Evolutionary conservation across 2,888 invertebrate genomes (phyloP), one percentile per base, ranked within the genome.

Genomic region (Archips xylosteana): DNA sequence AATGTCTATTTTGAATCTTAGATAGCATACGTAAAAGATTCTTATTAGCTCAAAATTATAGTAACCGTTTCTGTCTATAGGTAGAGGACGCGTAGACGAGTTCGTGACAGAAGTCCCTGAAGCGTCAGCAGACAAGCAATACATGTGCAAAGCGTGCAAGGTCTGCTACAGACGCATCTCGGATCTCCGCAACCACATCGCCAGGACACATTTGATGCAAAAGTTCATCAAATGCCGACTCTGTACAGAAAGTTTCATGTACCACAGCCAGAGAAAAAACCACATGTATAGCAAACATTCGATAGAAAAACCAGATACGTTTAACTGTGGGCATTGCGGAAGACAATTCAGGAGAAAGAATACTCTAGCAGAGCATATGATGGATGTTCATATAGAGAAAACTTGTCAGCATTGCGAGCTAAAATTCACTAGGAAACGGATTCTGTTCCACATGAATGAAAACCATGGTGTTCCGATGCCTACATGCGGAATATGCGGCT

Each of bases 61-160:
- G 87, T 32, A 84, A 85, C 23, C 54, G 51, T 66, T 95, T 94
- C 75, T 78, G 75, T 77, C 70, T 76, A 73, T 63, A 76, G 79
- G 73, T 73, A 73, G 64, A 77, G 62, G 71, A 63, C 73, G 64
- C 34, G 76, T 79, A 42, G 77, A 80, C 9, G 81, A 79, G 73
- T 83, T 77, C 78, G 70, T 83, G 9, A 73, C 76, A 2, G 71
- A 76, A 62, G 75, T 69, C 13, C 59, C 65, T 12, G 75, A 75
- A 49, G 39, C 57, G 32, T 32, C 68, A 5, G 64, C 73, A 3
- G 47, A 47, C 32, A 81, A 80, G 69, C 78, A 75, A 60, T 79
- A 74, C 71, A 70, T 61, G 5, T 83, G 83, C 75, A 82, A 76
- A 75, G 83, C 83, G 0, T 83, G 82, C 70, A 79, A 81, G 13